Percentiles rank a stretch among this genome's conserved stretches.
phyloP scores from a whole-genome alignment of 1,140 invertebrate genomes.

The Augochlora pura region DNA sequence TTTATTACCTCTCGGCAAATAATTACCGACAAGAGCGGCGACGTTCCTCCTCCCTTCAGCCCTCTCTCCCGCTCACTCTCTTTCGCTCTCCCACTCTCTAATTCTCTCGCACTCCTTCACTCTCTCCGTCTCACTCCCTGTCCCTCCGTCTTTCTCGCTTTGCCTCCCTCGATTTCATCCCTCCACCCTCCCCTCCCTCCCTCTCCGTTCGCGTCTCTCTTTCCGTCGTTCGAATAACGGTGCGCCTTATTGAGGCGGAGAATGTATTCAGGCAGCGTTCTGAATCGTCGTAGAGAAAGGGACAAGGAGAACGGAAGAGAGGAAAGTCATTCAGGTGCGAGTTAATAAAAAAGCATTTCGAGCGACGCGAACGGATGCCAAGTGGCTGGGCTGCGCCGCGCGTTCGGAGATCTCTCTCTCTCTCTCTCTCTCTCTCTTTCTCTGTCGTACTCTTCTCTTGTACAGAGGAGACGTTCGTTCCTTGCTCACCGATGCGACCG shows the following conservation, averaged over 20 bases:
- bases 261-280: conserved; percentile 57
- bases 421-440: no score
- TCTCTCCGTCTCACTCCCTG: background rate
- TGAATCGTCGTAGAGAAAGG: conserved; percentile 57
- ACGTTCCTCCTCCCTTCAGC: conserved; percentile 12
- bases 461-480: conserved; percentile 21
- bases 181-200: no score
- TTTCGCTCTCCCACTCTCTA: no score
- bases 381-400: conserved; percentile 49
- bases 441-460: no score
- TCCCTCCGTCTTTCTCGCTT: background rate
- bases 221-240: conserved; percentile 54
- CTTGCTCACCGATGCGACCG: conserved; percentile 40
- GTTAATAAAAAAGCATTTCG: conserved; percentile 66
- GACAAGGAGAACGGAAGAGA: conserved; percentile 35
- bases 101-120: no score
- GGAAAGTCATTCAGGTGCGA: conserved; percentile 68
- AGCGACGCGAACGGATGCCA: conserved; percentile 35
- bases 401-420: conserved; percentile 26
- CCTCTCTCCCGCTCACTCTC: background rate
- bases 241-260: conserved; percentile 62
- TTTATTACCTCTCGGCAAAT: conserved; percentile 73
- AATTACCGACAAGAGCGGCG: conserved; percentile 69
- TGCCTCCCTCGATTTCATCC: no score
- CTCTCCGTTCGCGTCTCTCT: background rate